Evolutionary conservation across 2,113 vertebrate species (phyloP).

Genomic region (Junco hyemalis): DNA sequence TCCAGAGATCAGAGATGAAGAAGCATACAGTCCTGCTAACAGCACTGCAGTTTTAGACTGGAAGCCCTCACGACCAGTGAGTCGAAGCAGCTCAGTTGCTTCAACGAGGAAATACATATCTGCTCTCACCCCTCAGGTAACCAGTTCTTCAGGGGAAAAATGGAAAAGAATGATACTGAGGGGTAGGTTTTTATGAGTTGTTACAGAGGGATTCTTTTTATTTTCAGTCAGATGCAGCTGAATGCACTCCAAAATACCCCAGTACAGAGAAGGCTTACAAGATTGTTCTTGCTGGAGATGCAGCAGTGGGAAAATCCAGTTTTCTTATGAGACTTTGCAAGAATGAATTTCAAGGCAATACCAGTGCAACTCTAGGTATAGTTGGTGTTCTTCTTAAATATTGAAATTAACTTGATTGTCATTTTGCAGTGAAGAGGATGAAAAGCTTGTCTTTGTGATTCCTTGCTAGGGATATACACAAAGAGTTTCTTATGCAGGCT

Average conservation of each 20-base stretch:
- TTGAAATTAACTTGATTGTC: background rate
- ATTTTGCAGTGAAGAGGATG: background rate
- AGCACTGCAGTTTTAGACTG: slow-evolving; percentile 74
- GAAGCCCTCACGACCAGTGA: slow-evolving; percentile 71
- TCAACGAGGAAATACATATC: slow-evolving; percentile 80
- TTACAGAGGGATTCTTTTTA: background rate
- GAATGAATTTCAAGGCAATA: slow-evolving; percentile 90
- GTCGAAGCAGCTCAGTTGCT: slow-evolving; percentile 47
- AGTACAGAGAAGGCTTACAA: slow-evolving; percentile 87
- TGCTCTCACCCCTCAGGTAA: slow-evolving; percentile 82
- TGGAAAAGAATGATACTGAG: background rate
- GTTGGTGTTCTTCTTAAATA: background rate
- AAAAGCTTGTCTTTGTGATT: background rate
- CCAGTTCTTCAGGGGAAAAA: background rate
- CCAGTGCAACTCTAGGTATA: slow-evolving; percentile 88
- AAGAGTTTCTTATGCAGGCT: accelerated
- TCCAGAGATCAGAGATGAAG: slow-evolving; percentile 82
- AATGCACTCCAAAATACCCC: slow-evolving; percentile 65
- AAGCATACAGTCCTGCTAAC: slow-evolving; percentile 74
- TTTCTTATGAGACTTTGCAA: slow-evolving; percentile 95
- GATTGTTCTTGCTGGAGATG: slow-evolving; percentile 92
- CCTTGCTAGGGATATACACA: background rate
- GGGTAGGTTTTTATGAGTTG: background rate
- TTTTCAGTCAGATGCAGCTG: slow-evolving; percentile 65
- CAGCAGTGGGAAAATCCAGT: slow-evolving; percentile 96